Base-by-base conservation (phyloP, 2,888 invertebrate species). In the Xestia sexstrigata region DNA sequence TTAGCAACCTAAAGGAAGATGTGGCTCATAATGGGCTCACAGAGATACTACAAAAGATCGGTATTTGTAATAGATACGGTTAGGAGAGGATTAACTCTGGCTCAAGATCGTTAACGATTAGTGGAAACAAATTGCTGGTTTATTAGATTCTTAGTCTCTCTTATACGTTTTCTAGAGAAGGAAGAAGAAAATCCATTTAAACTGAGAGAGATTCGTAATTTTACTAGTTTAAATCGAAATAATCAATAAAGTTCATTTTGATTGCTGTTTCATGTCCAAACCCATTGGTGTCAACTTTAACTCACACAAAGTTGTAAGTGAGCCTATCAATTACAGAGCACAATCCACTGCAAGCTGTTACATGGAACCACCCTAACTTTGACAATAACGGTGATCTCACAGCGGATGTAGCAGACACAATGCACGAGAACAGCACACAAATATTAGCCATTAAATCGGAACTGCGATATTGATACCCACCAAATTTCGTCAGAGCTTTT, bases 371-470 rank as follows among this genome's bases (percentile, higher is more conserved):
- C 89, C 89, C 87, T 83, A 87, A 83, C 86, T 90, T 89, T 88
- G 81, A 89, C 87, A 88, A 86, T 88, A 87, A 85, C 75, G 85
- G 84, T 79, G 85, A 86, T 87, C 84, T 87, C 88, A 90, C 89
- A 93, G 90, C 94, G 95, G 95, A 95, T 94, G 93, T 90, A 89
- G 85, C 90, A 92, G 88, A 89, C 88, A 93, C 94, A 95, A 96
- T 93, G 91, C 92, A 89, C 86, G 90, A 92, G 92, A 95, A 95
- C 94, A 94, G 92, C 93, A 93, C 93, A 93, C 94, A 94, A 95
- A 95, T 95, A 95, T 95, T 95, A 92, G 93, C 91, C 92, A 95
- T 94, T 94, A 95, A 79, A 94, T 95, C 95, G 95, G 95, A 96
- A 95, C 95, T 95, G 92, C 91, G 95, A 95, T 94, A 96, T 91